Evolutionary conservation across 2,888 invertebrate genomes (phyloP).

Genomic region (Leptinotarsa haldemani): DNA sequence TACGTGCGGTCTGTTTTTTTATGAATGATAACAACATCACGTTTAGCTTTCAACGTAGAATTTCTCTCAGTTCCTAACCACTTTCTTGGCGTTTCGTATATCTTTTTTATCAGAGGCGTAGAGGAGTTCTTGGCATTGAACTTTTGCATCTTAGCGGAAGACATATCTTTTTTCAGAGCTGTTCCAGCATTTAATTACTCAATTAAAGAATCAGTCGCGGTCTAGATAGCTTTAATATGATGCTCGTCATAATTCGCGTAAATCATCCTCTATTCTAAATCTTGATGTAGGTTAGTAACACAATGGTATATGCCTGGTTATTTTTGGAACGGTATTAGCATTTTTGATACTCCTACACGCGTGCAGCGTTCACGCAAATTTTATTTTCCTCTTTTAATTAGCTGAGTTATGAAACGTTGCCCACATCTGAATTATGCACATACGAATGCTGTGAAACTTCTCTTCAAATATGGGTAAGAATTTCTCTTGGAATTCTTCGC

Average conservation of each 20-base stretch:
- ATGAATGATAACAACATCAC: constrained; percentile 47
- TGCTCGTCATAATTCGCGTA: constrained; percentile 24
- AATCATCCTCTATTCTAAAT: constrained; percentile 24
- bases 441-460: constrained; percentile 32
- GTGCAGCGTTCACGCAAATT: constrained; percentile 24
- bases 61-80: constrained; percentile 49
- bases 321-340: constrained; percentile 28
- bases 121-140: constrained; percentile 50
- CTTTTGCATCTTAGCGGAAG: constrained; percentile 53
- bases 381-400: constrained; percentile 25
- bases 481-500: constrained; percentile 31
- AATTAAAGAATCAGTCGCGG: constrained; percentile 33
- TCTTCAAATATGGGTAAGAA: constrained; percentile 38
- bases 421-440: constrained; percentile 42
- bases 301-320: constrained; percentile 27
- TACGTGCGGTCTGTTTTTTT: constrained; percentile 54
- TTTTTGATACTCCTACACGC: constrained; percentile 23
- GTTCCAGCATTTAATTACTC: neutral
- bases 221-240: constrained; percentile 32
- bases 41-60: constrained; percentile 32
- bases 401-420: constrained; percentile 33
- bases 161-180: constrained; percentile 47
- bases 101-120: constrained; percentile 57
- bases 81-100: constrained; percentile 58
- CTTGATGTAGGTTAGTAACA: constrained; percentile 41